Conservation (phyloP, 2,888 invertebrate genomes). For the Tipula unca region DNA sequence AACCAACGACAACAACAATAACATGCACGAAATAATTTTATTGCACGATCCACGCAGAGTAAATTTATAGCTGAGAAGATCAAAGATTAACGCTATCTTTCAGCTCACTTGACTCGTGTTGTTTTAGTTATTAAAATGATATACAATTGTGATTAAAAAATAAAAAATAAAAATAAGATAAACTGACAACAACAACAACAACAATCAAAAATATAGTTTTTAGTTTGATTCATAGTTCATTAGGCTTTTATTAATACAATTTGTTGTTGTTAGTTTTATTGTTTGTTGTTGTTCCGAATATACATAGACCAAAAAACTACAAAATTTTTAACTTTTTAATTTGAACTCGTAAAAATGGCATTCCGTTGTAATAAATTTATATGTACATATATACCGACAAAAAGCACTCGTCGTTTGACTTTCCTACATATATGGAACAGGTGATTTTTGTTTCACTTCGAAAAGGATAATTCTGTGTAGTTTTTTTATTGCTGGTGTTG, state of each 20-base stretch:
- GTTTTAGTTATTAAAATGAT: constrained; percentile 22
- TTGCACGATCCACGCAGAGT: constrained; percentile 23
- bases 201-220: not conserved
- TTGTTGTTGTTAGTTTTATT: not conserved
- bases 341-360: not conserved
- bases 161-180: not conserved
- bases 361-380: not conserved
- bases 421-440: not conserved
- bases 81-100: constrained; percentile 26
- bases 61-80: constrained; percentile 24
- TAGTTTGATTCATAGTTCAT: not conserved
- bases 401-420: not conserved
- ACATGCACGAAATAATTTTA: constrained; percentile 21
- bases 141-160: constrained; percentile 16
- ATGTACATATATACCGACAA: too few relatives aligned
- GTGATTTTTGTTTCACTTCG: not conserved
- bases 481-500: not conserved
- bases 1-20: not conserved
- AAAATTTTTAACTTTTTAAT: not conserved
- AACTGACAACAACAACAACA: not conserved
- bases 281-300: too few relatives aligned
- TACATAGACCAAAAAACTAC: not conserved
- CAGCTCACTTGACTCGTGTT: constrained; percentile 25
- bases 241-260: not conserved
- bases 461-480: not conserved